These are phyloP conservation scores for Cepaea hortensis DNA, from an alignment of 2,888 invertebrate species.

Conservation along the genomic window DNA sequence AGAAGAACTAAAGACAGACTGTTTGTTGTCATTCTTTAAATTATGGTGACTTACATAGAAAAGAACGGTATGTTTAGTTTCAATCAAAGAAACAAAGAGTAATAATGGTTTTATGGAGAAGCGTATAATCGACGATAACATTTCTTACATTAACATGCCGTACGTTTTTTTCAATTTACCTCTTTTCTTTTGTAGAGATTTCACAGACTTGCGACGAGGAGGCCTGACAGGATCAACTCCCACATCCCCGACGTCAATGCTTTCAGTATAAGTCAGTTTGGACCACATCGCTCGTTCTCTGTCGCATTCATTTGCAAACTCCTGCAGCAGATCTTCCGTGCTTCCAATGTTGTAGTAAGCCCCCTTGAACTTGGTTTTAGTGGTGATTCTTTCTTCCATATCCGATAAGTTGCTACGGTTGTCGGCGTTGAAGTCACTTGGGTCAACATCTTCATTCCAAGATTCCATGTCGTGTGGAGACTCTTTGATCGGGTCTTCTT, in stretches of 20 bases:
- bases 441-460: background rate
- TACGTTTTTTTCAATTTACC: background rate
- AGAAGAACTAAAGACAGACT: no score
- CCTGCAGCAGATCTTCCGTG: conserved; percentile 44
- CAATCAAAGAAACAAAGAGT: no score
- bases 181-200: background rate
- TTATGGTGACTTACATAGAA: no score
- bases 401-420: conserved; percentile 28
- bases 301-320: conserved; percentile 31
- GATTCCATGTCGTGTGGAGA: background rate
- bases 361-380: conserved; percentile 41
- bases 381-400: conserved; percentile 35
- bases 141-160: background rate
- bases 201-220: background rate
- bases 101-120: no score
- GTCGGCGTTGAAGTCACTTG: conserved; percentile 34
- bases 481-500: background rate
- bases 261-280: background rate
- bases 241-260: conserved; percentile 5
- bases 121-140: no score
- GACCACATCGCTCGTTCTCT: conserved; percentile 11
- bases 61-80: no score
- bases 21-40: no score
- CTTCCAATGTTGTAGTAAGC: conserved; percentile 47
- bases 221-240: background rate